Base-by-base conservation (phyloP, 2,888 invertebrate species). In the Agonopterix heracliana region DNA sequence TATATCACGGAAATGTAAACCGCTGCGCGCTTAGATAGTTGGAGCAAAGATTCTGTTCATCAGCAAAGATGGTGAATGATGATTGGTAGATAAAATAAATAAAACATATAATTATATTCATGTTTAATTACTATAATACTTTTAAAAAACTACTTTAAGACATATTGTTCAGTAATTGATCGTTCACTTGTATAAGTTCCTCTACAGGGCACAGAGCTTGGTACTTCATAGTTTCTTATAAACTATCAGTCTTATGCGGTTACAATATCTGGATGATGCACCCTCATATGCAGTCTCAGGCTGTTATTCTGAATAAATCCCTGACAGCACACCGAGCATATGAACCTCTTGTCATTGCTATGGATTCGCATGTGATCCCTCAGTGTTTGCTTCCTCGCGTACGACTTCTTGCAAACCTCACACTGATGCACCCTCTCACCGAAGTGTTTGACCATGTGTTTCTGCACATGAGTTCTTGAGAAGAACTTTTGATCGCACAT, bases 401-500 rank as follows among this genome's bases (percentile, higher is more conserved):
- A 90, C 0, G 88, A 73, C 58, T 89, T 90, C 45, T 78, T 77
- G 44, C 91, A 90, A 0, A 89, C 56, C 0, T 76, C 78, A 45
- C 90, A 90, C 26, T 81, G 74, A 17, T 86, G 80, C 1, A 81
- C 72, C 38, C 79, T 78, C 26, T 87, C 87, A 0, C 90, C 90
- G 0, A 76, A 76, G 61, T 90, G 90, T 34, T 81, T 87, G 0
- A 89, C 59, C 84, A 90, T 88, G 47, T 90, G 90, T 17, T 88
- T 86, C 34, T 86, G 82, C 0, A 90, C 77, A 42, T 86, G 88
- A 0, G 85, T 83, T 3, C 74, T 81, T 0, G 89, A 89, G 47
- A 89, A 90, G 55, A 90, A 90, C 48, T 75, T 81, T 40, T 82
- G 82, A 0, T 86, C 89, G 50, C 90, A 90, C 52, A 89, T 67